phyloP scores from a whole-genome alignment of 2,888 invertebrate species.

The Scaptomyza caliginosa region DNA sequence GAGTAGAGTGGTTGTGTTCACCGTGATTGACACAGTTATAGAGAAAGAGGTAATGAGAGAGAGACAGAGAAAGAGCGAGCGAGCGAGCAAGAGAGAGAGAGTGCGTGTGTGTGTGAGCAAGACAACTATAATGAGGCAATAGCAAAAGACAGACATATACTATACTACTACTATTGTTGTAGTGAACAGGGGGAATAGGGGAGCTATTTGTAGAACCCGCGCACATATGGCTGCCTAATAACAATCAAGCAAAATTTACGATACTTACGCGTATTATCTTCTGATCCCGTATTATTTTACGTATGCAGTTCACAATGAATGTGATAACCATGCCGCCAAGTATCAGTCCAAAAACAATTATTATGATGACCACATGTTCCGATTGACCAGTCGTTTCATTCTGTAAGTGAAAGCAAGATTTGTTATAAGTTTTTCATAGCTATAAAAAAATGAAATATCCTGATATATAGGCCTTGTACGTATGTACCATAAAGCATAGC shows the following conservation, averaged over 20 bases:
- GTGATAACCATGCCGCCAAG: conserved; percentile 94
- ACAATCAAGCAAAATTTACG: conserved; percentile 32
- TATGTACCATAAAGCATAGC: too few species aligned
- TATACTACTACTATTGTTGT: not conserved
- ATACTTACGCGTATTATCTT: conserved; percentile 91
- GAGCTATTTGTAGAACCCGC: conserved; percentile 8
- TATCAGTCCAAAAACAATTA: conserved; percentile 94
- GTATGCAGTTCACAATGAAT: conserved; percentile 93
- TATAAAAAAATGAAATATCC: too few species aligned
- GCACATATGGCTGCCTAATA: conserved; percentile 21
- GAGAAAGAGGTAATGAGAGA: not conserved
- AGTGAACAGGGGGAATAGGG: not conserved
- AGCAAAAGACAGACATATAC: conserved; percentile 1
- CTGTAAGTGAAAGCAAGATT: conserved; percentile 58
- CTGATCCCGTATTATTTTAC: conserved; percentile 94
- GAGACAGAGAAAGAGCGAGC: too few species aligned
- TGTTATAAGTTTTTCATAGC: too few species aligned
- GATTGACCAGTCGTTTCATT: conserved; percentile 83
- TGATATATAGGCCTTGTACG: too few species aligned
- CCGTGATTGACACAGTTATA: conserved; percentile 13
- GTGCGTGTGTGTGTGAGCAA: conserved; percentile 11
- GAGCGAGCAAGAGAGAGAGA: not conserved
- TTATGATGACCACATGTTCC: conserved; percentile 92
- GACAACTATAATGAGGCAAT: conserved; percentile 20
- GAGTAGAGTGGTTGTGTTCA: not conserved